Evolutionary conservation across 2,113 vertebrate species (phyloP).

Genomic region (Carlito syrichta): DNA sequence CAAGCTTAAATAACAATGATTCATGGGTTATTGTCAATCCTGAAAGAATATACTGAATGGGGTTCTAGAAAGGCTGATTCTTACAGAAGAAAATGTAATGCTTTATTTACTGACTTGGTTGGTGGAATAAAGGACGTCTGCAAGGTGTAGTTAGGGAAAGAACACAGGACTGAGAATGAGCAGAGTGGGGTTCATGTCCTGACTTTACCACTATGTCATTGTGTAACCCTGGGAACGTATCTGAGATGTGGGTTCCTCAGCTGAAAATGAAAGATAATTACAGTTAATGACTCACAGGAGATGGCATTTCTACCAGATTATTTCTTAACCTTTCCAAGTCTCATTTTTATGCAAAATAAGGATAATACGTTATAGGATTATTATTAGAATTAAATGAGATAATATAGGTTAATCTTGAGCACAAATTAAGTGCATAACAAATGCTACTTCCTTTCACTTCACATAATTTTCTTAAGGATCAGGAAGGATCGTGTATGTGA

Average conservation of each 20-base stretch:
- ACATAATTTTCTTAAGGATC: neutral
- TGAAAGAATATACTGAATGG: neutral
- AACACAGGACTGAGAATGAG: neutral
- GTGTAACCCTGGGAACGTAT: neutral
- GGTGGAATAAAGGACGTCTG: neutral
- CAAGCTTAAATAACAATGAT: constrained; percentile 20
- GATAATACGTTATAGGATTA: neutral
- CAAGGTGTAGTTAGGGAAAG: neutral
- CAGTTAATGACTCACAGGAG: neutral
- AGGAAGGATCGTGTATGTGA: neutral
- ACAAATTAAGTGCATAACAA: neutral
- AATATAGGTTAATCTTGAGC: neutral
- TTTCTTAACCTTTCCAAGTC: neutral
- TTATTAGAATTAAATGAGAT: neutral
- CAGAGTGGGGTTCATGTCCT: neutral
- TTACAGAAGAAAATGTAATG: neutral
- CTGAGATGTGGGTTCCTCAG: neutral
- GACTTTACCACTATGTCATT: neutral
- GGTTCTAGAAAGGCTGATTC: neutral
- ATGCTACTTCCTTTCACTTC: neutral
- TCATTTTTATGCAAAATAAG: neutral
- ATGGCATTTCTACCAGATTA: neutral
- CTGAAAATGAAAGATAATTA: neutral
- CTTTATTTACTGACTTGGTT: neutral
- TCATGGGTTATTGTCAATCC: neutral